Evolutionary conservation across 1,140 invertebrate genomes (phyloP).

Genomic region (Ditylenchus dipsaci): DNA sequence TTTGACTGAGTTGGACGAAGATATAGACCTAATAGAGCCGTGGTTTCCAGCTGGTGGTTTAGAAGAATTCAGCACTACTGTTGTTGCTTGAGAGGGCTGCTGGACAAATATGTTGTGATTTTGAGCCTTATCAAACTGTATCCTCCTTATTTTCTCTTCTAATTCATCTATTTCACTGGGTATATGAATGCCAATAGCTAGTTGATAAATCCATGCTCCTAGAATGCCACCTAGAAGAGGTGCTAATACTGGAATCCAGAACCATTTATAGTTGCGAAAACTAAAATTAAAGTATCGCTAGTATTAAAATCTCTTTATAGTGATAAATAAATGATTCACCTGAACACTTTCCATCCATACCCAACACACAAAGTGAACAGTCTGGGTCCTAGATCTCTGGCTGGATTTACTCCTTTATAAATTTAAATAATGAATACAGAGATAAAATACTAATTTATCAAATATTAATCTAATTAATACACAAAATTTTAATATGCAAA

Average conservation of each 20-base stretch:
- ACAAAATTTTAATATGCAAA: too few relatives aligned
- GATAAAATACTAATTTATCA: too few relatives aligned
- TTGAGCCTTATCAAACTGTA: slow-evolving; percentile 10
- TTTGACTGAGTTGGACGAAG: neutral
- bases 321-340: neutral
- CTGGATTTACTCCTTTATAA: slow-evolving; percentile 60
- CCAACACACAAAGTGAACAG: slow-evolving; percentile 64
- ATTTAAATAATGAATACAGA: neutral
- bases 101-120: slow-evolving; percentile 58
- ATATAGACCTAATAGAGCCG: neutral
- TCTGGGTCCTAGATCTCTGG: slow-evolving; percentile 65
- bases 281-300: neutral
- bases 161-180: slow-evolving; percentile 24
- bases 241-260: slow-evolving; percentile 65
- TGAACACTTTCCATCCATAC: slow-evolving; percentile 61
- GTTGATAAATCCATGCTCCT: slow-evolving; percentile 61
- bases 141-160: slow-evolving; percentile 10
- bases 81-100: neutral
- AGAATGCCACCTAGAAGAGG: slow-evolving; percentile 63
- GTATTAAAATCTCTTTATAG: neutral
- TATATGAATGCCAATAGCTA: slow-evolving; percentile 66
- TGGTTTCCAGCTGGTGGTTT: neutral
- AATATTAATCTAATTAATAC: too few relatives aligned
- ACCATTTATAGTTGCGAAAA: slow-evolving; percentile 60
- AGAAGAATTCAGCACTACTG: neutral